Evolutionary conservation across 1,140 invertebrate species (phyloP).

Genomic region (Cydia amplana): DNA sequence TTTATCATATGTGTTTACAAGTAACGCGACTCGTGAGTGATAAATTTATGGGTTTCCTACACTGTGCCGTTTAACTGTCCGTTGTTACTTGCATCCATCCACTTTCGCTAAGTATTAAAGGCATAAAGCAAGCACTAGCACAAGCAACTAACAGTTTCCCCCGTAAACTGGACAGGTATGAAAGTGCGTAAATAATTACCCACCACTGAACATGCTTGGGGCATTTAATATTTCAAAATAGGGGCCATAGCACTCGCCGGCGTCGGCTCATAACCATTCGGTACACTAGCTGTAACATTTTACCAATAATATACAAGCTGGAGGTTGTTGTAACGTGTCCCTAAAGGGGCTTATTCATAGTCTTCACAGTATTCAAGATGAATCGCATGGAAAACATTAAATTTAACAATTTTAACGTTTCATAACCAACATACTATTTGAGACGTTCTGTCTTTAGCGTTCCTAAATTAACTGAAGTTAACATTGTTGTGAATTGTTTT

Average conservation of each 20-base stretch:
- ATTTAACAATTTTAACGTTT: no score
- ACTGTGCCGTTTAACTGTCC: not conserved
- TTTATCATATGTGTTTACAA: not conserved
- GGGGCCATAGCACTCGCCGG: conserved; percentile 6
- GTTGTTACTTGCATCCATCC: not conserved
- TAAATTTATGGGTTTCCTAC: not conserved
- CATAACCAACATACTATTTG: no score
- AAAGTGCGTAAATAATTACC: conserved; percentile 31
- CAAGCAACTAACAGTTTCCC: conserved; percentile 10
- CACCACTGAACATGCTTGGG: conserved; percentile 19
- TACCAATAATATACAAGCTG: conserved; percentile 20
- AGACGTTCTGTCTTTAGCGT: no score
- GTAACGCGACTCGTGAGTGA: not conserved
- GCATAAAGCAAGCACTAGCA: conserved; percentile 6
- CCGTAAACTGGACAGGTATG: conserved; percentile 27
- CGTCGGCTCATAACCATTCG: conserved; percentile 22
- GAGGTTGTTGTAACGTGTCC: not conserved
- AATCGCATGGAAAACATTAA: not conserved
- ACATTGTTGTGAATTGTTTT: not conserved
- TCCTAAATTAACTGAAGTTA: not conserved
- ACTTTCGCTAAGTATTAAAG: conserved; percentile 3
- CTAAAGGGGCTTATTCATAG: not conserved
- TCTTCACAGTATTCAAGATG: no score
- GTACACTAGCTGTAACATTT: conserved; percentile 6
- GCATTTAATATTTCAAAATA: conserved; percentile 32